phyloP scores from a whole-genome alignment of 1,140 invertebrate species.

The Pachyrhynchus sulphureomaculatus region DNA sequence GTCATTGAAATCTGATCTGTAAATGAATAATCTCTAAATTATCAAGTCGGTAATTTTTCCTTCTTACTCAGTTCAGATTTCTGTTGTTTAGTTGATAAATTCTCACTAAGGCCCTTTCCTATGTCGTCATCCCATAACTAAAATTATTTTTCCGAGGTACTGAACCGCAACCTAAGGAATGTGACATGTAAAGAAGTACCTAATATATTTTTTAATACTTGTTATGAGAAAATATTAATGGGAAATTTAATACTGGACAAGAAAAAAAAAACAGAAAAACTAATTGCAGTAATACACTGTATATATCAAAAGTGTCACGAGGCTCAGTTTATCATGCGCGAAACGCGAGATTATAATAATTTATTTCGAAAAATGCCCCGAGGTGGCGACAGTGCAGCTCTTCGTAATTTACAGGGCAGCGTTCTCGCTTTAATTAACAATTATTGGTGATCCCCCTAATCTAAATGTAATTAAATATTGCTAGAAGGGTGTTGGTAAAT shows the following conservation, averaged over 20 bases:
- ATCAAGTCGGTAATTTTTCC: no score
- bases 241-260: conserved; percentile 11
- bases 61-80: no score
- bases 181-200: no score
- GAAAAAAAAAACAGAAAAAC: conserved; percentile 11
- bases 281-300: conserved; percentile 25
- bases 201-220: no score
- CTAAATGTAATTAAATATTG: conserved; percentile 27
- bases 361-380: conserved; percentile 31
- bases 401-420: conserved; percentile 24
- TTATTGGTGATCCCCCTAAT: conserved; percentile 24
- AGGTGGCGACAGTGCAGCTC: conserved; percentile 17
- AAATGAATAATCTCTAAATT: no score
- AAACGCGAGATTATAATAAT: conserved; percentile 29
- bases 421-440: conserved; percentile 29
- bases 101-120: no score
- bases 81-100: no score
- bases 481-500: neutral
- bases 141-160: no score
- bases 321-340: conserved; percentile 18
- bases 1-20: no score
- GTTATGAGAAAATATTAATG: no score
- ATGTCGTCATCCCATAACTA: no score
- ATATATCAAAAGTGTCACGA: conserved; percentile 26
- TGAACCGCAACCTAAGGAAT: no score